These are phyloP conservation scores for Agonopterix subpropinquella DNA, from an alignment of 2,888 invertebrate genomes.

Conservation along the genomic window DNA sequence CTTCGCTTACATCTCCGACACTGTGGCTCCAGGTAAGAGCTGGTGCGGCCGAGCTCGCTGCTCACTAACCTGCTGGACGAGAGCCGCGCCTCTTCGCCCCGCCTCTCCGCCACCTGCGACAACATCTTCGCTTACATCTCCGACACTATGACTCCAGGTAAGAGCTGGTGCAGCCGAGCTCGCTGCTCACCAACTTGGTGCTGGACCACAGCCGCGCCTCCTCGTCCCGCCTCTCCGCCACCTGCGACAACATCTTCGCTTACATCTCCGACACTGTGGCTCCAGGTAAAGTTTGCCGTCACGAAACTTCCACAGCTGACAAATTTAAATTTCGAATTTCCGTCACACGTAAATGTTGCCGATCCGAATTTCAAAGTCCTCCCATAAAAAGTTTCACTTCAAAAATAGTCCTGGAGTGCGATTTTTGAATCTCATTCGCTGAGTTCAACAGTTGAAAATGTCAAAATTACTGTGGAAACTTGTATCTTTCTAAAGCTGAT, in stretches of 20 bases:
- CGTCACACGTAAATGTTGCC: too few relatives aligned
- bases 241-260: conserved; percentile 85
- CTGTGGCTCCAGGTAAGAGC: conserved; percentile 82
- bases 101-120: conserved; percentile 77
- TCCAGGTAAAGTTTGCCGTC: too few relatives aligned
- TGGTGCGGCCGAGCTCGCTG: conserved; percentile 71
- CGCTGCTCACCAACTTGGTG: conserved; percentile 62
- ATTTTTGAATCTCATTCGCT: too few relatives aligned
- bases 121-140: conserved; percentile 86
- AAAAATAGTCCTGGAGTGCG: too few relatives aligned
- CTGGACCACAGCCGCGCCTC: conserved; percentile 48
- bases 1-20: conserved; percentile 88
- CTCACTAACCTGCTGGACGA: conserved; percentile 89
- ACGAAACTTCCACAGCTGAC: too few relatives aligned
- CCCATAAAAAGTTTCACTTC: too few relatives aligned
- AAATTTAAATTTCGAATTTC: too few relatives aligned
- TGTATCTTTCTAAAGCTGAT: too few relatives aligned
- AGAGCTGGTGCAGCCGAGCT: conserved; percentile 25
- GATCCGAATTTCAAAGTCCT: too few relatives aligned
- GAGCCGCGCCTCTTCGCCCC: conserved; percentile 74
- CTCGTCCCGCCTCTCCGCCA: conserved; percentile 56
- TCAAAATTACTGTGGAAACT: too few relatives aligned
- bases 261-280: conserved; percentile 90
- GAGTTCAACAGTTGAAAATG: too few relatives aligned
- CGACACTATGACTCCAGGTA: conserved; percentile 89